Conservation (phyloP, 2,888 invertebrate species). For the Lissocephala sabroskyi region DNA sequence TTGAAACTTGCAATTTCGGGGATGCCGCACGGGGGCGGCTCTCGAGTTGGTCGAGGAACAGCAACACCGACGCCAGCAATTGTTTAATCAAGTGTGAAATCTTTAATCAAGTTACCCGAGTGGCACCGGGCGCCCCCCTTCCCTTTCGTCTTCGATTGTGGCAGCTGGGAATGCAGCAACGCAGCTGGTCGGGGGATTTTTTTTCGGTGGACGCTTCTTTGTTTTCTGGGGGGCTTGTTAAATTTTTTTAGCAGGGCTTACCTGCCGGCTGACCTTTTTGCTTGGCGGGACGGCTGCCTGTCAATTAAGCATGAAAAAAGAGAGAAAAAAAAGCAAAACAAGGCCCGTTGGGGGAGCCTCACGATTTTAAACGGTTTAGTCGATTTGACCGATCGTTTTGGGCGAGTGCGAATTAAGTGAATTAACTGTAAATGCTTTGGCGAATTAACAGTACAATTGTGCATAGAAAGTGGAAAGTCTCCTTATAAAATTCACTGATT, state of each 20-base stretch:
- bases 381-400: slow-evolving; percentile 26
- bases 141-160: slow-evolving; percentile 5
- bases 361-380: slow-evolving; percentile 49
- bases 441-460: slow-evolving; percentile 43
- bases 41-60: too few species aligned
- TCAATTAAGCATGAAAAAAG: too few species aligned
- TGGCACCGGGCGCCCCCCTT: slow-evolving; percentile 15
- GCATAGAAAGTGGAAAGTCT: too few species aligned
- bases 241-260: neutral
- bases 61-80: neutral
- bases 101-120: slow-evolving; percentile 47
- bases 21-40: neutral
- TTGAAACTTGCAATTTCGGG: slow-evolving; percentile 2
- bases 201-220: neutral
- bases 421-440: slow-evolving; percentile 43
- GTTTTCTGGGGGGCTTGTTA: slow-evolving; percentile 16
- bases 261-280: slow-evolving; percentile 33
- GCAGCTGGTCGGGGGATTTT: slow-evolving; percentile 34
- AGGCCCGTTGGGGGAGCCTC: slow-evolving; percentile 35
- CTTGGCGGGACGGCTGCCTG: slow-evolving; percentile 23
- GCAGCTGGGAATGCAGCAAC: slow-evolving; percentile 29
- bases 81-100: slow-evolving; percentile 56
- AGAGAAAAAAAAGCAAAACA: slow-evolving; percentile 4
- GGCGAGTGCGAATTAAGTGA: slow-evolving; percentile 48
- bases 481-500: too few species aligned